Base-by-base conservation (phyloP, 1,140 invertebrate genomes). In the Drosophila sucinea region DNA sequence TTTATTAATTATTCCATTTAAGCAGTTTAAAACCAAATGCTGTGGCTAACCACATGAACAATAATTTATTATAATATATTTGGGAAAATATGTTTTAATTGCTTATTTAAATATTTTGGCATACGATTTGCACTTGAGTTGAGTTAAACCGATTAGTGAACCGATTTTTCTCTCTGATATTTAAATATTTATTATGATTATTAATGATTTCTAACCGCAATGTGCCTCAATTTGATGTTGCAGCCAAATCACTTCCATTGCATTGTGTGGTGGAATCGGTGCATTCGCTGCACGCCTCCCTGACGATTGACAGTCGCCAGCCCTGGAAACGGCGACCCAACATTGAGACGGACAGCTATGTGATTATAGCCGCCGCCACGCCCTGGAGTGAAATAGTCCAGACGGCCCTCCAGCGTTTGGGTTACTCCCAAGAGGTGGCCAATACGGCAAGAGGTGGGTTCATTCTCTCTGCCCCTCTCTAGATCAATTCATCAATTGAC, bases 201-300 rank as follows among this genome's bases (percentile, higher is more conserved):
- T 57, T 32, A 10, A 54, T 62, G 29, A 30, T 58, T 63, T 77
- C 62, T 77, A 78, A 78, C 58, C 55, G 57, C 29, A 57, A 47
- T 55, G 58, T 64, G 6, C 6, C 41, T 56, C 32, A 32, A 32
- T 8, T 23, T 60, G 23, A 30, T 71, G 25, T 58, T 94, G 30
- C 94, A 98, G 97, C 95, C 57, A 98, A 98, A 94, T 97, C 97
- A 57, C 93, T 98, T 79, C 97, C 97, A 64, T 96, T 99, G 11
- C 97, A 98, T 91, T 98, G 97, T 92, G 94, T 99, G 35, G 96
- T 98, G 54, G 96, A 97, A 92, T 95, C 95, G 3, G 95, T 97
- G 66, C 94, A 95, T 66, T 95, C 95, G 23, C 92, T 96, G 72
- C 91, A 92, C 60, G 91, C 91, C 73, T 92, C 91, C 40, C 80